Base-by-base conservation (phyloP, 2,797 vertebrate genomes). In the Betta splendens region DNA sequence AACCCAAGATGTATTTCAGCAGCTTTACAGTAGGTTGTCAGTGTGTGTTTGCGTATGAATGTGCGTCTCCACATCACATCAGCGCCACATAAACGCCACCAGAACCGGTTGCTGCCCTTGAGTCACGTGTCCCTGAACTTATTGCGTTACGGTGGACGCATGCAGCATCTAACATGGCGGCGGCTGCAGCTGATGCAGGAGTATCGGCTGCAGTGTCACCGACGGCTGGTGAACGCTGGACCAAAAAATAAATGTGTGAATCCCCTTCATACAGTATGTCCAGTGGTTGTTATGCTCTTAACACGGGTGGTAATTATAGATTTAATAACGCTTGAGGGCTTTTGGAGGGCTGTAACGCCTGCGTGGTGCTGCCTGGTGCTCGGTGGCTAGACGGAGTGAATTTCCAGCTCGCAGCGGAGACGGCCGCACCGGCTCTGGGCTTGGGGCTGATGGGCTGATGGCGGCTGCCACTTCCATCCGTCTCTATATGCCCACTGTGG, bases 21-120 rank as follows among this genome's bases (percentile, higher is more conserved):
- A 16, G 32, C 60, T 35, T 17, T 11, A 39, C 29, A 44, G 64
- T 64, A 57, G 10, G 22, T 54, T 68, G 0, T 25, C 37, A 29
- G 32, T 37, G 18, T 37, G 11, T 35, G 11, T 40, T 13, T 52
- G 32, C 38, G 12, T 37, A 36, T 51, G 18, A 17, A 26, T 49
- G 45, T 69, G 58, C 62, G n/a, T n/a, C n/a, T n/a, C n/a, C n/a
- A n/a, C n/a, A n/a, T n/a, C 54, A 66, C 54, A 7, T 53, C 21
- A 28, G 26, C 64, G 66, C 21, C 18, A 6, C 45, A 20, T 9
- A 39, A 64, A 44, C 2, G 53, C 47, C 61, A 44, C 28, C 9
- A 12, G 10, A 59, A 71, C 65, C 51, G 48, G 61, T 38, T 6
- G 8, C 54, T 63, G 55, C 62, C 64, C 39, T 33, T 2, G 3